Evolutionary conservation across 1,140 invertebrate genomes (phyloP).

Genomic region (Littorina saxatilis): DNA sequence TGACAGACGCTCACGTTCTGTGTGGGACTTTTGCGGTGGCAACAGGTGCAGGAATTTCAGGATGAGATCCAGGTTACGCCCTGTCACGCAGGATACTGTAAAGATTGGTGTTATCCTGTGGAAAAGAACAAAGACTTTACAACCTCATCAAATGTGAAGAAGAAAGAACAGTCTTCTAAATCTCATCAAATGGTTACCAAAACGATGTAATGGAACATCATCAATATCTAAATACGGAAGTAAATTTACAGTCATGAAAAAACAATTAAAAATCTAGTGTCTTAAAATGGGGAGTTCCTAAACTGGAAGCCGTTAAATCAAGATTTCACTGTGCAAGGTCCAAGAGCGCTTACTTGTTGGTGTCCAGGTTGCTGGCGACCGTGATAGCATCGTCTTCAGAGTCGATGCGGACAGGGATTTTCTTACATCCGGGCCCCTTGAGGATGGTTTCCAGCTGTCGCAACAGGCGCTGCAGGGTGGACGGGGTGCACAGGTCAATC

Average conservation of each 20-base stretch:
- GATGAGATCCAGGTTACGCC: conserved; percentile 85
- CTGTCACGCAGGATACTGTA: conserved; percentile 95
- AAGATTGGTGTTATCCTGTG: conserved; percentile 85
- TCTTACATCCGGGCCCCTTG: conserved; percentile 98
- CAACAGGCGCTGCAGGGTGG: conserved; percentile 96
- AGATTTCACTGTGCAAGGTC: no score
- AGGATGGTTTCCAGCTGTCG: conserved; percentile 93
- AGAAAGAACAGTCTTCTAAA: not conserved
- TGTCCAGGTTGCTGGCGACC: conserved; percentile 98
- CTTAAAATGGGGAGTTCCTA: no score
- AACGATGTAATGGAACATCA: not conserved
- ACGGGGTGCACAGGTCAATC: conserved; percentile 99
- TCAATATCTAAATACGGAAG: not conserved
- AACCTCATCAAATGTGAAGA: not conserved
- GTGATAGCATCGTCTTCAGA: conserved; percentile 95
- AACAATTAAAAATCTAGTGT: not conserved
- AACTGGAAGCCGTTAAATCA: no score
- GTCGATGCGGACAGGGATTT: conserved; percentile 97
- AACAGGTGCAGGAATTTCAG: conserved; percentile 98
- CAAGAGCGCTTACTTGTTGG: conserved; percentile 87
- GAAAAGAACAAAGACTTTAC: conserved; percentile 31
- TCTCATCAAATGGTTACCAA: not conserved
- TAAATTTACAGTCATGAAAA: not conserved
- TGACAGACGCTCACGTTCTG: conserved; percentile 85
- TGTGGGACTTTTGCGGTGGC: conserved; percentile 83